These are phyloP conservation scores for Artemia sinica DNA, from an alignment of 2,888 invertebrate species.

Conservation along the genomic window DNA sequence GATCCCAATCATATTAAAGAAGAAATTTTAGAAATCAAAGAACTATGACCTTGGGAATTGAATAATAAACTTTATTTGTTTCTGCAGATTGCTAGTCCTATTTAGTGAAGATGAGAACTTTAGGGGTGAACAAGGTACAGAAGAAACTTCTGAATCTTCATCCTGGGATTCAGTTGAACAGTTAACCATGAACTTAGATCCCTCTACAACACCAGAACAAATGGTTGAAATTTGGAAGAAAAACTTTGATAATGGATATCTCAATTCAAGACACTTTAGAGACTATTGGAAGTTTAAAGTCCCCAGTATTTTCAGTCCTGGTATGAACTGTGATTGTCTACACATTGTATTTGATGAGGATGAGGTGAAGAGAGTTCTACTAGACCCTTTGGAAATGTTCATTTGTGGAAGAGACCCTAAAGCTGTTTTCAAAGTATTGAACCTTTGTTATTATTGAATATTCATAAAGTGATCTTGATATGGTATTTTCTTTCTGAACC, in stretches of 20 bases:
- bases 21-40: too few species aligned
- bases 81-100: neutral
- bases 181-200: neutral
- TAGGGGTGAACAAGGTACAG: neutral
- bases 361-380: constrained; percentile 40
- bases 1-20: too few species aligned
- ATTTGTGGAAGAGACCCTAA: constrained; percentile 54
- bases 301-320: constrained; percentile 52
- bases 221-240: constrained; percentile 41
- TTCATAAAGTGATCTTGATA: too few species aligned
- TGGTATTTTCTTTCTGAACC: too few species aligned
- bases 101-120: constrained; percentile 1
- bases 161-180: neutral
- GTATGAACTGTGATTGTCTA: constrained; percentile 47
- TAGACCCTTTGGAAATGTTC: constrained; percentile 59
- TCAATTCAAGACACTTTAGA: constrained; percentile 45
- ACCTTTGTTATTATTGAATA: too few species aligned
- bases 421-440: constrained; percentile 37
- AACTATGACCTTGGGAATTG: too few species aligned
- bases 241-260: constrained; percentile 40
- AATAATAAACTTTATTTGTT: too few species aligned
- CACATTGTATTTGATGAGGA: constrained; percentile 31
- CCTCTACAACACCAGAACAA: neutral
- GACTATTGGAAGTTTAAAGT: constrained; percentile 55
- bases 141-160: neutral